phyloP scores from a whole-genome alignment of 2,888 invertebrate genomes.

The Ornithoptera priamus region DNA sequence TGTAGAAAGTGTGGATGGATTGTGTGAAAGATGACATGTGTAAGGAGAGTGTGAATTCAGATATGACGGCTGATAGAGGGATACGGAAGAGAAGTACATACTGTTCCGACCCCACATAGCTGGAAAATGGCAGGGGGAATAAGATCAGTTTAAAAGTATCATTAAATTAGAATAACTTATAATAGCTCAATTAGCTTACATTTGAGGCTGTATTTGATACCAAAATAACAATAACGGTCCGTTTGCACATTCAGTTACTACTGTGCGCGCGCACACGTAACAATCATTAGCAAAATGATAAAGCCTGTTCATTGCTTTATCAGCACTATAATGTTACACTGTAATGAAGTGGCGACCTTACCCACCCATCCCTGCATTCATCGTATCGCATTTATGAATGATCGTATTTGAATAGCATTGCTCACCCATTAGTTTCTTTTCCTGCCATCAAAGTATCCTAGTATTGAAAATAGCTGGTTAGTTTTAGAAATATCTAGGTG shows the following conservation, averaged over 20 bases:
- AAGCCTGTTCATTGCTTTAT: conserved; percentile 37
- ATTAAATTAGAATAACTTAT: no score
- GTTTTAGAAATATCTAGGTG: neutral
- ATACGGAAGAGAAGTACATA: no score
- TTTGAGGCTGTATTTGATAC: neutral
- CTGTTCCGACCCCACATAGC: no score
- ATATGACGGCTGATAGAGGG: no score
- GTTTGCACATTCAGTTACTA: neutral
- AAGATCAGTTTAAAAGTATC: no score
- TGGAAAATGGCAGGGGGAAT: no score
- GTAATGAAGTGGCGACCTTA: conserved; percentile 67
- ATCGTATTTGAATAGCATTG: conserved; percentile 58
- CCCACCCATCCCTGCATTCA: conserved; percentile 69
- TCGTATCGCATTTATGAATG: conserved; percentile 54
- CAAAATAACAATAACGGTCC: neutral
- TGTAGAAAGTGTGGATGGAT: no score
- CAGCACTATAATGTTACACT: conserved; percentile 21
- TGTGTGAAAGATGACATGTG: no score
- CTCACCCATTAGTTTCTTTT: conserved; percentile 8
- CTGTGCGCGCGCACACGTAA: conserved; percentile 3
- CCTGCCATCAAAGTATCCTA: neutral
- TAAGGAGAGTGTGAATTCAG: no score
- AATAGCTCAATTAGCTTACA: neutral
- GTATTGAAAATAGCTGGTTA: conserved; percentile 2
- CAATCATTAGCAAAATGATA: conserved; percentile 30